A percentile compares a stretch with the other conserved stretches of the same genome.
Conservation (phyloP, 2,888 invertebrate genomes). For the Teleiodes luculella region DNA sequence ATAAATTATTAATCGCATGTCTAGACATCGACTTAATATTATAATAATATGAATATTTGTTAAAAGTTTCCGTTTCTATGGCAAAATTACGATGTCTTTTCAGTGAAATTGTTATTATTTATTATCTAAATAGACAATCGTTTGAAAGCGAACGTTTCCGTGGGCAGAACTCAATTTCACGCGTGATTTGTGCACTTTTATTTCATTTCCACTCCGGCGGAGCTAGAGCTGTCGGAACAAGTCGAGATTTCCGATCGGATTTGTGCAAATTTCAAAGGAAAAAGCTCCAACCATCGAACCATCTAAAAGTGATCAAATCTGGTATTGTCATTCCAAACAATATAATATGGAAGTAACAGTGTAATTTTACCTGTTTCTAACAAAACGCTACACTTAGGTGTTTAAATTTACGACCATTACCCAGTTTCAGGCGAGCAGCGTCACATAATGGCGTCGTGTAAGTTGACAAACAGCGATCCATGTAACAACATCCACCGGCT, state of each 20-base stretch:
- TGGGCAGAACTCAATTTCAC: conserved; percentile 68
- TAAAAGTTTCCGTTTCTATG: neutral
- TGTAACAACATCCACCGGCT: conserved; percentile 56
- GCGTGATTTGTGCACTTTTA: conserved; percentile 73
- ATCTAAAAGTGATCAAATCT: neutral
- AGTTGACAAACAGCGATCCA: conserved; percentile 59
- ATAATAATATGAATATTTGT: too few relatives aligned
- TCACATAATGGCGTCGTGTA: conserved; percentile 46
- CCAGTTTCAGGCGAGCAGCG: conserved; percentile 30
- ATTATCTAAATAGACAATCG: conserved; percentile 29
- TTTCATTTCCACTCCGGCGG: conserved; percentile 60
- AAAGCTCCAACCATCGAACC: neutral
- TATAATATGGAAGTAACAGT: neutral
- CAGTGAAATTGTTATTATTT: neutral
- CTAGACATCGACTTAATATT: conserved; percentile 14
- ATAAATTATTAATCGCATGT: conserved; percentile 21
- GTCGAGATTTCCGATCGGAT: conserved; percentile 26
- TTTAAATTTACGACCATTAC: conserved; percentile 29
- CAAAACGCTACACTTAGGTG: conserved; percentile 17
- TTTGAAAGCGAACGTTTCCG: conserved; percentile 50
- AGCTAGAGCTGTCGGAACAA: conserved; percentile 43
- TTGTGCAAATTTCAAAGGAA: neutral
- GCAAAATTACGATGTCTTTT: neutral
- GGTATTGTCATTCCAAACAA: neutral
- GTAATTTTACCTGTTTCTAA: neutral